Base-by-base conservation (phyloP, 2,113 vertebrate species). In the Eulemur macaco region DNA sequence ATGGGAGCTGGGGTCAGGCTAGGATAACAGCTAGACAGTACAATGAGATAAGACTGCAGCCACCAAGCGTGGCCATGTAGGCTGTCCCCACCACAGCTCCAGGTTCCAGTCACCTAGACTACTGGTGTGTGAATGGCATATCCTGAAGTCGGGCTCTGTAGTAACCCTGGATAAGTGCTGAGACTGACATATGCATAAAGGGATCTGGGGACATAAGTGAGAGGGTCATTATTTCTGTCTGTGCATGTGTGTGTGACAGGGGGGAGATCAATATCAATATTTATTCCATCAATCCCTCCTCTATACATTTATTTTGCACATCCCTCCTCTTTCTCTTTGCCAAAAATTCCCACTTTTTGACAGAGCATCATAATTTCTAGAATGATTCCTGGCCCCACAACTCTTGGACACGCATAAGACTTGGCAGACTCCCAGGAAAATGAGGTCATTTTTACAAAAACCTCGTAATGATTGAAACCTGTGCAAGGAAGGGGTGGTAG, bases 391-490 rank as follows among this genome's bases (percentile, higher is more conserved):
- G 39, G 92, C 60, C 66, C 2, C 56, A 37, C 37, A 11, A 21
- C 78, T 89, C 71, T 96, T 54, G 42, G 92, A 93, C 81, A 83
- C 1, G 14, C 47, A 81, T 17, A 0, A 0, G 27, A 69, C 71
- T 84, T 96, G 95, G 91, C 71, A 71, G 91, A 29, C 64, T 89
- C 39, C 31, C 29, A 69, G 47, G 91, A 97, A 89, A 92, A 58
- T 64, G 71, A 97, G 69, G 9, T 95, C 12, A 58, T 95, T 96
- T 96, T 95, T 77, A 82, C 37, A 91, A 58, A 97, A 78, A 39
- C 17, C 21, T 66, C 37, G 6, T 54, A 25, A 82, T 31, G 50
- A 73, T 27, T 10, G 64, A 90, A 76, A 90, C 13, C 88, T 88
- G 66, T 74, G 58, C 25, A 42, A 39, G n/a, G 69, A 0, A 0